These are phyloP conservation scores for Elephantulus edwardii DNA, from an alignment of 2,113 vertebrate genomes.

Conservation along the genomic window DNA sequence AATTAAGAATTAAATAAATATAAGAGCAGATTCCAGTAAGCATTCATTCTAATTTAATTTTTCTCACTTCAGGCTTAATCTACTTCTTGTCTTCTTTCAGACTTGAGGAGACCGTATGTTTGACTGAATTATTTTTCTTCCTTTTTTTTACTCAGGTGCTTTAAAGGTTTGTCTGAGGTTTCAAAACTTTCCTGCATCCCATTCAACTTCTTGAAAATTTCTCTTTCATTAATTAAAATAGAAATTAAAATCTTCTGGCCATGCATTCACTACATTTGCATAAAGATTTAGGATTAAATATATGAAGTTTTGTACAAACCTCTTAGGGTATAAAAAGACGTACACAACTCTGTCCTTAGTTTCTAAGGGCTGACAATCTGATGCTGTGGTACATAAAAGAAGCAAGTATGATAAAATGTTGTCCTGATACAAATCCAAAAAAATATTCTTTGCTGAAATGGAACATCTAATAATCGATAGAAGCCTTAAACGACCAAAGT, in stretches of 20 bases:
- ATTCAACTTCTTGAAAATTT: neutral
- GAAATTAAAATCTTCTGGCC: neutral
- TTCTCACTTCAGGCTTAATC: slow-evolving; percentile 9
- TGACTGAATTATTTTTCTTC: neutral
- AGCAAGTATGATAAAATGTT: neutral
- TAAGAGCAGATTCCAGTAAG: neutral
- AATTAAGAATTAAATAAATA: slow-evolving; percentile 26
- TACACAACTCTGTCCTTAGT: neutral
- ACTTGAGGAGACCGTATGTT: neutral
- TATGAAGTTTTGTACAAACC: neutral
- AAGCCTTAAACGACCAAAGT: neutral
- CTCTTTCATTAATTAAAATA: slow-evolving; percentile 20
- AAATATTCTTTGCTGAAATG: neutral
- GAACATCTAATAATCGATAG: neutral
- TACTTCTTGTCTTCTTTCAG: neutral
- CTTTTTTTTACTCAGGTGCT: neutral
- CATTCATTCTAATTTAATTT: slow-evolving; percentile 49
- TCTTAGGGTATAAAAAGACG: neutral
- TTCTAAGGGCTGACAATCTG: neutral
- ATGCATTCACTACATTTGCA: neutral
- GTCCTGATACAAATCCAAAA: neutral
- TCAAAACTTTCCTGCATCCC: neutral
- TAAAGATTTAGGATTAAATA: neutral
- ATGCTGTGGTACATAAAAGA: neutral
- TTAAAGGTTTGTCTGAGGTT: neutral